Evolutionary conservation across 1,140 invertebrate species (phyloP), one percentile per base, ranked within the genome.

Genomic region (Drosophila sturtevanti): DNA sequence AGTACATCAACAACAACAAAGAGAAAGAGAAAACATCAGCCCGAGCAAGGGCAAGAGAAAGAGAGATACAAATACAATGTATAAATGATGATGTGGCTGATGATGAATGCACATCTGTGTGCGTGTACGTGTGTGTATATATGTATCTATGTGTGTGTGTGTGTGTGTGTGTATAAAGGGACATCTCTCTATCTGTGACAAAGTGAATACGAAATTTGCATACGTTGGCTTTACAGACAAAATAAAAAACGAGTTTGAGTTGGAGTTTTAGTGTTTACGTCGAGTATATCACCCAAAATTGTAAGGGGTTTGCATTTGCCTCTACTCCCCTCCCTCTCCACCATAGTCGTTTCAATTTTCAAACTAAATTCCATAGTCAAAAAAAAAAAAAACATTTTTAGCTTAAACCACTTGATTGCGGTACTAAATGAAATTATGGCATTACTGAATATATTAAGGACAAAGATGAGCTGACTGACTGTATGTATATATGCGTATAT

Each of bases 161-260:
- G 16, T 67, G 38, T 27, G 22, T 64, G 48, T 69, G 41, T 58
- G 51, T n/a, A 35, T 62, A 61, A 62, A 31, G 48, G 59, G 64
- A 80, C 74, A 65, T 55, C 54, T 65, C 66, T 65, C 35, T 35
- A 44, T 81, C 62, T 75, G 72, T 60, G 74, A 77, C 75, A 87
- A 87, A 87, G 84, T 89, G 82, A 87, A 87, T 89, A 64, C 66
- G 48, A 87, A 87, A 89, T 87, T 87, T 89, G 82, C 82, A 87
- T 82, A 82, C 82, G 84, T 86, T 86, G 74, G 78, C 82, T 87
- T 85, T 86, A 87, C 79, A 82, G 81, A 78, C 66, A 62, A 74
- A 60, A 41, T 41, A 18, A 73, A 74, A 75, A 75, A 68, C 41
- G 63, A 75, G 72, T 75, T 75, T 69, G 72, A 59, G 72, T 76